A percentile compares a stretch with the other conserved stretches of the same genome.
phyloP scores from a whole-genome alignment of 2,888 invertebrate species.

The Chironomus riparius region DNA sequence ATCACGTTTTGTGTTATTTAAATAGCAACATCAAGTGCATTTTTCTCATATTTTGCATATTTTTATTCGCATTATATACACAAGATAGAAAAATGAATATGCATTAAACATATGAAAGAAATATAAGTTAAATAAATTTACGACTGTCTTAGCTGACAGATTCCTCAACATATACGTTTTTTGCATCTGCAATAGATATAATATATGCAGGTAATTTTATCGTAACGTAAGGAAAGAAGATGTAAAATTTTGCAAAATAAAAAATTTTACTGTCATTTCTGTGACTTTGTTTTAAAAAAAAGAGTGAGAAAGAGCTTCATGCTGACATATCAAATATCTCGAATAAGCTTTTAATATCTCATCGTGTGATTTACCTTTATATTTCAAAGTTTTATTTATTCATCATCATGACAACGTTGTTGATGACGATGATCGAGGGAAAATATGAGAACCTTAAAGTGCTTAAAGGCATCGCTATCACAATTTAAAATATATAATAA shows the following conservation, averaged over 20 bases:
- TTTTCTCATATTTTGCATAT: neutral
- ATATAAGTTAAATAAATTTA: neutral
- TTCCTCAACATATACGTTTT: neutral
- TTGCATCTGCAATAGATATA: neutral
- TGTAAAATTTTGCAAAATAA: neutral
- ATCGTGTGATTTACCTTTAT: no score
- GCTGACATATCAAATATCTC: neutral
- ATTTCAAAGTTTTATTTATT: no score
- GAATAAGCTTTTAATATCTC: neutral
- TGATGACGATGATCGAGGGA: no score
- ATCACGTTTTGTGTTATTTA: conserved; percentile 15
- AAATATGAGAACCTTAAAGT: no score
- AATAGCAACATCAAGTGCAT: conserved; percentile 16
- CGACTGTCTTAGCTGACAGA: neutral
- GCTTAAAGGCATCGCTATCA: no score
- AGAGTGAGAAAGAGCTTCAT: neutral
- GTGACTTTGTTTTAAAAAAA: neutral
- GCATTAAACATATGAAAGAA: neutral
- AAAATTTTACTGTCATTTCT: neutral
- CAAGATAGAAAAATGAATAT: no score
- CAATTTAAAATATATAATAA: no score
- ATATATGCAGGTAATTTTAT: neutral
- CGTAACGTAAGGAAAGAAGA: neutral
- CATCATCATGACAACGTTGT: no score
- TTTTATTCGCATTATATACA: neutral